A percentile compares a stretch with the other conserved stretches of the same genome.
phyloP scores from a whole-genome alignment of 2,888 invertebrate genomes.

The Mythimna lalbum region DNA sequence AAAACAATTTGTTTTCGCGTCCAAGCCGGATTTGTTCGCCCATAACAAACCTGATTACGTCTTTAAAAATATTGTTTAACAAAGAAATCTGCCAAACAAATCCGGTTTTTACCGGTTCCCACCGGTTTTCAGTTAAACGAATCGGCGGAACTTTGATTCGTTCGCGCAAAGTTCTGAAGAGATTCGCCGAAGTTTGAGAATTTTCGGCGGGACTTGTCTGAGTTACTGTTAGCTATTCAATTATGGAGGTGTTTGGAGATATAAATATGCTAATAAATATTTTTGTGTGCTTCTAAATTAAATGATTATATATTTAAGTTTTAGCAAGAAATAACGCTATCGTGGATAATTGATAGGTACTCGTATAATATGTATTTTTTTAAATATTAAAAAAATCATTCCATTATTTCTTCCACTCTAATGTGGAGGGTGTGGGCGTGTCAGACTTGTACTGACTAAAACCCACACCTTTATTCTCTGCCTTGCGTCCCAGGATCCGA shows the following conservation, averaged over 20 bases:
- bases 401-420: too few species aligned
- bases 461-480: too few species aligned
- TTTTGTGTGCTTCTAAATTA: conserved; percentile 16
- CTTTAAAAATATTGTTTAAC: conserved; percentile 71
- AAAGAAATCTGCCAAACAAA: conserved; percentile 69
- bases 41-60: conserved; percentile 72
- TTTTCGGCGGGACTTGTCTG: conserved; percentile 54
- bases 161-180: conserved; percentile 68
- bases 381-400: too few species aligned
- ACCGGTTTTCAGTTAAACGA: conserved; percentile 66
- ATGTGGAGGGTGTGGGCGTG: too few species aligned
- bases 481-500: too few species aligned
- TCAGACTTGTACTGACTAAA: too few species aligned
- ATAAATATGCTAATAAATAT: conserved; percentile 57
- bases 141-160: conserved; percentile 71
- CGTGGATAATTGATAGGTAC: neutral
- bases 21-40: conserved; percentile 52
- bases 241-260: conserved; percentile 58
- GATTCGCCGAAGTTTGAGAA: conserved; percentile 65
- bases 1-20: conserved; percentile 61
- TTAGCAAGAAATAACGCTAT: neutral
- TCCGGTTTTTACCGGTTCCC: conserved; percentile 67
- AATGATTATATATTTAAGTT: neutral
- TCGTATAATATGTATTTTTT: neutral
- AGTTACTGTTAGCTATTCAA: conserved; percentile 64